These are phyloP conservation scores for Polydrusus tereticollis DNA, from an alignment of 2,888 invertebrate genomes.

Conservation along the genomic window DNA sequence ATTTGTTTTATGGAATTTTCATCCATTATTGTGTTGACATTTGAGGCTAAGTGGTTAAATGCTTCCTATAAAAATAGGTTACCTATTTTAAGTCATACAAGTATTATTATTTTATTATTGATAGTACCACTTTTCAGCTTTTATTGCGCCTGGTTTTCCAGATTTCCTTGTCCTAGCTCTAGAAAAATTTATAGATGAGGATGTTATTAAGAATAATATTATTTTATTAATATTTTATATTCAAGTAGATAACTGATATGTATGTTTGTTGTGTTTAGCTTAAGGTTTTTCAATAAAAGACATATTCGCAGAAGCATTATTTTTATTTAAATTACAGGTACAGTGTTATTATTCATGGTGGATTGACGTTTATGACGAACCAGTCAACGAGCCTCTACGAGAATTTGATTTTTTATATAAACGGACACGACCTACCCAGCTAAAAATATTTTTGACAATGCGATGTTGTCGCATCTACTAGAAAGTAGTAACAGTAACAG, in stretches of 20 bases:
- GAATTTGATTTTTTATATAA: too few relatives aligned
- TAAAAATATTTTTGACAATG: too few relatives aligned
- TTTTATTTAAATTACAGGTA: slow-evolving; percentile 1
- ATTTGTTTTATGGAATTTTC: background rate
- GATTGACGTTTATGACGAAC: background rate
- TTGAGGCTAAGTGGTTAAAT: background rate
- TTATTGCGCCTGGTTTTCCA: background rate
- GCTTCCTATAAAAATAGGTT: too few relatives aligned
- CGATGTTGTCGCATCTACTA: too few relatives aligned
- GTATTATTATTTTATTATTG: too few relatives aligned
- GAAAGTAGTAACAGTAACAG: too few relatives aligned
- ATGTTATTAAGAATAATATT: background rate
- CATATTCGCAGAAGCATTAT: background rate
- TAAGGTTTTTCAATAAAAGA: slow-evolving; percentile 25
- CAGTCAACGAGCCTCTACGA: too few relatives aligned
- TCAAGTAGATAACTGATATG: slow-evolving; percentile 13
- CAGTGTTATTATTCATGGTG: too few relatives aligned
- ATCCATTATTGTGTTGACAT: background rate
- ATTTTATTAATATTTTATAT: slow-evolving; percentile 27
- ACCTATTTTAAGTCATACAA: too few relatives aligned
- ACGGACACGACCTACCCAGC: too few relatives aligned
- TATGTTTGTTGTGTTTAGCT: slow-evolving; percentile 26
- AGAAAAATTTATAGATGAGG: background rate
- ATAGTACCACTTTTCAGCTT: background rate
- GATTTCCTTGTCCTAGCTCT: background rate